Conservation (phyloP, 2,797 vertebrate genomes). For the Serranus cabrilla region DNA sequence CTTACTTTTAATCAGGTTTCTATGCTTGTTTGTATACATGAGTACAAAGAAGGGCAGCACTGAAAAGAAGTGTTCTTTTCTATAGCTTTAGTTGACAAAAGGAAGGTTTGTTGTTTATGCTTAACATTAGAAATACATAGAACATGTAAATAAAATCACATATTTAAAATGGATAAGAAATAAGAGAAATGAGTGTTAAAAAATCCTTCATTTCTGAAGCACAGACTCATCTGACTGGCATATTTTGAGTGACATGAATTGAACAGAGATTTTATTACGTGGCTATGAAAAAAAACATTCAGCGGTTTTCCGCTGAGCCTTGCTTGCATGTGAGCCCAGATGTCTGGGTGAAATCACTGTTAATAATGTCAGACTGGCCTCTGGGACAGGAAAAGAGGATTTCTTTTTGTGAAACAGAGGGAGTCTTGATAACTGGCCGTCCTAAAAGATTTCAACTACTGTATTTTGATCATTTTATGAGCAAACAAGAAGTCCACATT, state of each 20-base stretch:
- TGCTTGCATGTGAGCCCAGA: conserved; percentile 46
- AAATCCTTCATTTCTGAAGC: neutral
- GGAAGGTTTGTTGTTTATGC: neutral
- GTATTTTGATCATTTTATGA: conserved; percentile 26
- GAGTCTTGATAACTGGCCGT: conserved; percentile 18
- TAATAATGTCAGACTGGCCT: conserved; percentile 40
- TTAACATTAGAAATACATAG: conserved; percentile 8
- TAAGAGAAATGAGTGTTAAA: conserved; percentile 1
- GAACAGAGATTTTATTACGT: conserved; percentile 45
- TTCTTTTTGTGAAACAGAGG: conserved; percentile 13
- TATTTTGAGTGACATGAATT: conserved; percentile 34
- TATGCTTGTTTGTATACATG: neutral
- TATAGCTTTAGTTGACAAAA: neutral
- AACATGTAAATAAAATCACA: conserved; percentile 1
- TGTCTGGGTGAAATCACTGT: conserved; percentile 48
- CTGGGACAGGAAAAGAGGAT: neutral
- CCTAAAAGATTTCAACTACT: neutral
- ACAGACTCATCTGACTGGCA: neutral
- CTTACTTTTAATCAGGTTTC: conserved; percentile 12
- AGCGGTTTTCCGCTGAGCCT: conserved; percentile 38
- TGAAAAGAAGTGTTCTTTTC: conserved; percentile 10
- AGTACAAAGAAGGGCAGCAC: neutral
- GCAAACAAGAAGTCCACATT: neutral
- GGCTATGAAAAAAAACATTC: conserved; percentile 3
- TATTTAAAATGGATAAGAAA: neutral